These are phyloP conservation scores for Zeuzera pyrina DNA, from an alignment of 2,888 invertebrate species.

Conservation along the genomic window DNA sequence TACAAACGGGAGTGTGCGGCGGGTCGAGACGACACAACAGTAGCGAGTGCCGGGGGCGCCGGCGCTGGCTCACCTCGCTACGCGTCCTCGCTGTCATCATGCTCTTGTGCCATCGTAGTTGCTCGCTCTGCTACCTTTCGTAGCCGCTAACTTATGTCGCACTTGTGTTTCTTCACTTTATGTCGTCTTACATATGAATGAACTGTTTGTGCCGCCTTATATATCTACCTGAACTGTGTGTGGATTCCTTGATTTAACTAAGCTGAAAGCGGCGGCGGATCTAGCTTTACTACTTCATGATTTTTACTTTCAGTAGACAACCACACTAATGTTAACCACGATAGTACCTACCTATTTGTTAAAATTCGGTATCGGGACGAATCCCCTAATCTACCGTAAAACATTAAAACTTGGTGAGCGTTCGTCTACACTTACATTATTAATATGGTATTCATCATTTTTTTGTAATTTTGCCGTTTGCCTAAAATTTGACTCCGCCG, in stretches of 20 bases:
- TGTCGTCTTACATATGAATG: conserved; percentile 25
- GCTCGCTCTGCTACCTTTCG: conserved; percentile 12
- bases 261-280: conserved; percentile 55
- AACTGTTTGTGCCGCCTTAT: conserved; percentile 23
- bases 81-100: conserved; percentile 12
- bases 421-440: conserved; percentile 50
- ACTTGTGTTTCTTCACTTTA: conserved; percentile 14
- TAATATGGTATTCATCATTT: conserved; percentile 44
- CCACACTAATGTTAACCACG: conserved; percentile 39
- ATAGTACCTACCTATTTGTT: conserved; percentile 44
- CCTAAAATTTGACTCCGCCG: conserved; percentile 47
- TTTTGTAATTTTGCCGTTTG: conserved; percentile 47
- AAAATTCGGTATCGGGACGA: conserved; percentile 38
- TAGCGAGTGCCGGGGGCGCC: conserved; percentile 12
- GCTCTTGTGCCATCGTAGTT: conserved; percentile 13
- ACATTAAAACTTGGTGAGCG: conserved; percentile 46
- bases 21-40: too few relatives aligned
- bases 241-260: conserved; percentile 31
- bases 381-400: conserved; percentile 61
- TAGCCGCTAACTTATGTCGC: conserved; percentile 5
- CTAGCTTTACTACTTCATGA: conserved; percentile 48
- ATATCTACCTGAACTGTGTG: conserved; percentile 22
- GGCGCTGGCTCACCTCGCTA: conserved; percentile 13
- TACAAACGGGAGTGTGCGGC: conserved; percentile 47
- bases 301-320: conserved; percentile 26